Conservation (phyloP, 2,113 vertebrate genomes). For the Regulus satrapa region DNA sequence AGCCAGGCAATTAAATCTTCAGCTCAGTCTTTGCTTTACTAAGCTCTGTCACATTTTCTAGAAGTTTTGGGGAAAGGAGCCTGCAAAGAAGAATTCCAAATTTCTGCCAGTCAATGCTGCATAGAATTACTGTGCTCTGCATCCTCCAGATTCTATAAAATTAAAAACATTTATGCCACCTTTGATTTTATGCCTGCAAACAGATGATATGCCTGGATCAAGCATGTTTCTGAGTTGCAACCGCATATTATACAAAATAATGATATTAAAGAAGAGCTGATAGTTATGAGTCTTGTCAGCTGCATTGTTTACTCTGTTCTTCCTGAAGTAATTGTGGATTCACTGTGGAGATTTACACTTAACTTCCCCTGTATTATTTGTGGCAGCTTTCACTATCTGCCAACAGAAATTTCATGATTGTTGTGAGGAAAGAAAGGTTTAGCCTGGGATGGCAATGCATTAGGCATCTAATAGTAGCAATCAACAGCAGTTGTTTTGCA, state of each 20-base stretch:
- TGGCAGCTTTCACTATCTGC: neutral
- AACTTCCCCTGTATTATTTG: neutral
- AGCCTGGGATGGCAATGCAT: neutral
- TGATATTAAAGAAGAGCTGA: neutral
- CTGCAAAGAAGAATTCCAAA: neutral
- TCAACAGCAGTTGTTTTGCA: neutral
- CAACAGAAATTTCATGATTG: neutral
- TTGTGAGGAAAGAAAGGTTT: neutral
- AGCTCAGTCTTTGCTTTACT: neutral
- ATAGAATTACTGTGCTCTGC: neutral
- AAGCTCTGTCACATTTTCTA: neutral
- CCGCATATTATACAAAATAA: neutral
- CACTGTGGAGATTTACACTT: neutral
- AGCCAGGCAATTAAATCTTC: neutral
- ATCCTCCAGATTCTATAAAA: neutral
- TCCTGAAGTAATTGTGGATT: neutral
- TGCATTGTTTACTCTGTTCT: neutral
- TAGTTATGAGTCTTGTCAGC: neutral
- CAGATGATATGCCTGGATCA: neutral
- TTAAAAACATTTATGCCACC: neutral
- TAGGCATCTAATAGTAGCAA: neutral
- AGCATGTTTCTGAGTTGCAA: neutral
- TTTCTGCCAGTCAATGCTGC: neutral
- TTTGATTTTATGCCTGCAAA: neutral
- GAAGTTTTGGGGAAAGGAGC: neutral